Evolutionary conservation across 2,797 vertebrate genomes (phyloP).

Genomic region (Gymnodraco acuticeps): DNA sequence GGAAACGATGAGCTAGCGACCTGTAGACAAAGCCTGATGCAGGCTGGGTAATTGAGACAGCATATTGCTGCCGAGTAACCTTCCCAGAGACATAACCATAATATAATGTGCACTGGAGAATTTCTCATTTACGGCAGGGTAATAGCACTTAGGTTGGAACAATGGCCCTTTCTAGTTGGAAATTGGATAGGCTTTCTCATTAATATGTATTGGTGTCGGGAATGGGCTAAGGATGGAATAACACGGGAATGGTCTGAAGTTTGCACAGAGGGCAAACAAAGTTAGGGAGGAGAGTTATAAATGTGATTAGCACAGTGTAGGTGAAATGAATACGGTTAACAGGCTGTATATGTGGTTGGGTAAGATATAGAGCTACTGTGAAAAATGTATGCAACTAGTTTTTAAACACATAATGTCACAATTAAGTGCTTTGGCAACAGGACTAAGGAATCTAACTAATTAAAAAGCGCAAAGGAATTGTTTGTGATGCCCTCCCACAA

Average conservation of each 20-base stretch:
- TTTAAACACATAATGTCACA: background rate
- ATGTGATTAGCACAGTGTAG: background rate
- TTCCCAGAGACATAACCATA: conserved; percentile 67
- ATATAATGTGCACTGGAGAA: conserved; percentile 64
- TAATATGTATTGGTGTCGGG: conserved; percentile 64
- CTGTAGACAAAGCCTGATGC: conserved; percentile 64
- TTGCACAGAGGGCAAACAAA: conserved; percentile 40
- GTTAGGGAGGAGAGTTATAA: conserved; percentile 14
- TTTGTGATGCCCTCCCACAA: background rate
- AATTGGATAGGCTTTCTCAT: conserved; percentile 69
- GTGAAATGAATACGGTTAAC: conserved; percentile 12
- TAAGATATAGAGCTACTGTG: background rate
- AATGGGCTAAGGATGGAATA: conserved; percentile 44
- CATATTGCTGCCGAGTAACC: conserved; percentile 65
- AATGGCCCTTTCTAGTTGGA: conserved; percentile 56
- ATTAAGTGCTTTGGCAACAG: background rate
- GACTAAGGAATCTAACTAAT: background rate
- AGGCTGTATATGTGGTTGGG: background rate
- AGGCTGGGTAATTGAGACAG: conserved; percentile 66
- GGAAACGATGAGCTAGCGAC: conserved; percentile 66
- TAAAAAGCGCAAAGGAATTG: background rate
- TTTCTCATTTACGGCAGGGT: conserved; percentile 63
- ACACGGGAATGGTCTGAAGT: conserved; percentile 33
- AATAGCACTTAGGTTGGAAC: conserved; percentile 73
- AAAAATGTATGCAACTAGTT: background rate